Conservation (phyloP, 2,113 vertebrate genomes). For the Melanerpes formicivorus region DNA sequence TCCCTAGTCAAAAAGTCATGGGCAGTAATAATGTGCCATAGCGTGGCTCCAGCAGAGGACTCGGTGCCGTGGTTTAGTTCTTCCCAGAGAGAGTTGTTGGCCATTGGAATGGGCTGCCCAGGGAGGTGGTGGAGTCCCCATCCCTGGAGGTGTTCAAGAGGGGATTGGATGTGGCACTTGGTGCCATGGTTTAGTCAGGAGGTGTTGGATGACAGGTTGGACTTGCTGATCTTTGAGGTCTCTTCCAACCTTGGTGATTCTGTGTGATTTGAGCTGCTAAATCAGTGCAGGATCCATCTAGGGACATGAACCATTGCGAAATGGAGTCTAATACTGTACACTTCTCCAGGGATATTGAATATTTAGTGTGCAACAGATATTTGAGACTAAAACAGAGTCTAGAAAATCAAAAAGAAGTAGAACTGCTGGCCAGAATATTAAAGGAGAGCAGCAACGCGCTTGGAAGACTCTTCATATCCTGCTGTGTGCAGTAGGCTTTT, state of each 20-base stretch:
- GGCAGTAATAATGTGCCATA: neutral
- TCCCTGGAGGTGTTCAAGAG: too few relatives aligned
- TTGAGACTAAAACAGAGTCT: neutral
- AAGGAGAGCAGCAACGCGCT: neutral
- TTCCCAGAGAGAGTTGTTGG: too few relatives aligned
- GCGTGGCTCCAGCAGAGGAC: neutral
- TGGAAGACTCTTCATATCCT: neutral
- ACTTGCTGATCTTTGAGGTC: too few relatives aligned
- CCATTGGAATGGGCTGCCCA: too few relatives aligned
- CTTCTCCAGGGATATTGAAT: neutral
- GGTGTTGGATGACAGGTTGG: too few relatives aligned
- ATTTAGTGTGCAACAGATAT: neutral
- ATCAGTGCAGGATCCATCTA: neutral
- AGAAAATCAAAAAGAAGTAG: neutral
- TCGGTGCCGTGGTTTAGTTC: too few relatives aligned
- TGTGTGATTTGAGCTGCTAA: neutral
- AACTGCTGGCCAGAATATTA: neutral
- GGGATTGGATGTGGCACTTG: too few relatives aligned
- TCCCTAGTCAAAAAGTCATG: neutral
- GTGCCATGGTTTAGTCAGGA: too few relatives aligned
- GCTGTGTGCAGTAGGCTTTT: neutral
- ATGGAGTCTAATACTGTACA: neutral
- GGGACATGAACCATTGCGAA: neutral
- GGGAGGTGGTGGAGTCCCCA: too few relatives aligned
- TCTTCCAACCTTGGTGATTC: too few relatives aligned